phyloP scores from a whole-genome alignment of 2,113 vertebrate genomes.

The Protobothrops mucrosquamatus region DNA sequence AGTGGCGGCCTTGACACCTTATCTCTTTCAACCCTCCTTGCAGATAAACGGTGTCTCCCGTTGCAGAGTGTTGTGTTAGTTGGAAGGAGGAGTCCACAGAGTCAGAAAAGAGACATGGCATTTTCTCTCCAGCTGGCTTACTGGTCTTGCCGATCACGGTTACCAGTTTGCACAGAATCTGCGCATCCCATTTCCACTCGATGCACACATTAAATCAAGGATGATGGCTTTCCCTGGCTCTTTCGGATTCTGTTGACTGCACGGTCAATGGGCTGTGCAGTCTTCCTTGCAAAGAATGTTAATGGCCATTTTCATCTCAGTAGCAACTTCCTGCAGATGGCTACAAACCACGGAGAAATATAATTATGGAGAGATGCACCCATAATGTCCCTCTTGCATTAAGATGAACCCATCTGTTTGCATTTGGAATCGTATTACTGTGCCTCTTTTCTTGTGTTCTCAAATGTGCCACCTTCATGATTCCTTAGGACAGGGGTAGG shows the following conservation, averaged over 20 bases:
- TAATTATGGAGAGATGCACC: neutral
- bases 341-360: slow-evolving; percentile 25
- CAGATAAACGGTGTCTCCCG: neutral
- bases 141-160: neutral
- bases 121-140: neutral
- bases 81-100: neutral
- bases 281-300: neutral
- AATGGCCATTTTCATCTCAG: neutral
- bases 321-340: slow-evolving; percentile 27
- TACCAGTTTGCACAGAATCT: slow-evolving; percentile 7
- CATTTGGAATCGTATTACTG: neutral
- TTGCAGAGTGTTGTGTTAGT: neutral
- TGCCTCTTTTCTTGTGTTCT: neutral
- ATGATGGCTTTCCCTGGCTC: neutral
- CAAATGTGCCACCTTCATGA: neutral
- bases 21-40: neutral
- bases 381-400: neutral
- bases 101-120: neutral
- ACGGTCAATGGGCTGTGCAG: slow-evolving; percentile 4
- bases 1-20: neutral
- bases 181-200: neutral
- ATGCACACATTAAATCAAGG: neutral
- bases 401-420: neutral
- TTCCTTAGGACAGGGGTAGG: no score
- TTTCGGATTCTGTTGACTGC: neutral